These are phyloP conservation scores for Ctenopoma kingsleyae DNA, from an alignment of 2,797 vertebrate species.

Conservation along the genomic window DNA sequence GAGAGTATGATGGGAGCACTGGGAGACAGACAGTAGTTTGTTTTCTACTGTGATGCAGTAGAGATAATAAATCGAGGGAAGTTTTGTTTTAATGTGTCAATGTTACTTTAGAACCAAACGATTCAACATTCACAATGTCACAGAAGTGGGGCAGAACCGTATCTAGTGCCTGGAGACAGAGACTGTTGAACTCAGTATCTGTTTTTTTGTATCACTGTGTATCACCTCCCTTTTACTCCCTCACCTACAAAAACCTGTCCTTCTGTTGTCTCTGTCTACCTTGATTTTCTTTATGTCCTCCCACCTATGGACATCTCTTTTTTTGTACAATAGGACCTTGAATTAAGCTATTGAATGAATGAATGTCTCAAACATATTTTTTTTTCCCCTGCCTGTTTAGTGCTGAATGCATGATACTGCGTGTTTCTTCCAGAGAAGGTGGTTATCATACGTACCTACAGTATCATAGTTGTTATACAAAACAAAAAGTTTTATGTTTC, in stretches of 20 bases:
- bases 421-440: neutral
- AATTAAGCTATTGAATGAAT: slow-evolving; percentile 32
- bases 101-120: slow-evolving; percentile 54
- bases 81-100: slow-evolving; percentile 58
- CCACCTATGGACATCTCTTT: neutral
- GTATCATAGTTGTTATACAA: neutral
- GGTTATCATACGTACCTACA: neutral
- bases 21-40: slow-evolving; percentile 42
- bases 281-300: slow-evolving; percentile 12
- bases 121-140: slow-evolving; percentile 38
- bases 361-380: slow-evolving; percentile 41
- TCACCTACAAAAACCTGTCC: neutral
- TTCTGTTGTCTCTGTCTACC: slow-evolving; percentile 2
- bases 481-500: too few species aligned
- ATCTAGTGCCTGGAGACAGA: slow-evolving; percentile 19
- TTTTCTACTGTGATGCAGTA: slow-evolving; percentile 23
- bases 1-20: slow-evolving; percentile 17
- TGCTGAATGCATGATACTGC: neutral
- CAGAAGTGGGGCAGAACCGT: slow-evolving; percentile 56
- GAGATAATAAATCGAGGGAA: slow-evolving; percentile 20
- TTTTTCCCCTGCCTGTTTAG: slow-evolving; percentile 20
- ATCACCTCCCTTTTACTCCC: slow-evolving; percentile 6
- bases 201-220: slow-evolving; percentile 1
- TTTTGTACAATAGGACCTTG: slow-evolving; percentile 10
- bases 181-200: slow-evolving; percentile 52